Base-by-base conservation (phyloP, 2,888 invertebrate species). In the Drosophila anomalata region DNA sequence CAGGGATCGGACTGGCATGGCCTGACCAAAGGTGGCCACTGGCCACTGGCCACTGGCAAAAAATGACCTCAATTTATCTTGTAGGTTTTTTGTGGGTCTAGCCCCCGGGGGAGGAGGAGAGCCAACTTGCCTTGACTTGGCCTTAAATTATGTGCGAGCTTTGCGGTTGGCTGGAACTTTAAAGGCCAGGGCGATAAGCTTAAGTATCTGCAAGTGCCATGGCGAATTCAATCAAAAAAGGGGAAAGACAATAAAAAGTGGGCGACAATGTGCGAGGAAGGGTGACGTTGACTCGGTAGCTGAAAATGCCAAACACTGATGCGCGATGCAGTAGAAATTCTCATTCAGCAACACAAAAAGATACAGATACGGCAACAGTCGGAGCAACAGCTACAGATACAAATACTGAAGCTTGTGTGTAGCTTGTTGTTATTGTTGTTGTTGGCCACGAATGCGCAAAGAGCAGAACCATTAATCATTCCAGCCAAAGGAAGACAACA, bases 1-100 rank as follows among this genome's bases (percentile, higher is more conserved):
- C 89, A 77, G 63, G 67, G 72, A 66, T 61, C 20, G 60, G 63
- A 24, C 41, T 67, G 36, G 36, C 36, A n/a, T 36, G 36, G 36
- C 36, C 36, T 36, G 76, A 60, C 77, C 87, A 72, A 74, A 79
- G 75, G 78, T 82, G 83, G 68, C 69, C 71, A 73, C 72, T 54
- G 60, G 67, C 79, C 29, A 29, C 29, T 29, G 9, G 67, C 79
- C 29, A 29, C 29, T 29, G 9, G 67, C 79, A 89, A 89, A 86
- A 90, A 90, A 89, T 90, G 89, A 90, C 91, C 90, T 88, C 90
- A 90, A 91, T 91, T 91, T 91, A 91, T 91, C 90, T 90, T 90
- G 70, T 77, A 78, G 68, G 77, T 71, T 79, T 75, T 73, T 52
- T 52, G 31, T 57, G 33, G 63, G 51, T 51, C 62, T 54, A 33